phyloP scores from a whole-genome alignment of 2,113 vertebrate species.

The Empidonax traillii region DNA sequence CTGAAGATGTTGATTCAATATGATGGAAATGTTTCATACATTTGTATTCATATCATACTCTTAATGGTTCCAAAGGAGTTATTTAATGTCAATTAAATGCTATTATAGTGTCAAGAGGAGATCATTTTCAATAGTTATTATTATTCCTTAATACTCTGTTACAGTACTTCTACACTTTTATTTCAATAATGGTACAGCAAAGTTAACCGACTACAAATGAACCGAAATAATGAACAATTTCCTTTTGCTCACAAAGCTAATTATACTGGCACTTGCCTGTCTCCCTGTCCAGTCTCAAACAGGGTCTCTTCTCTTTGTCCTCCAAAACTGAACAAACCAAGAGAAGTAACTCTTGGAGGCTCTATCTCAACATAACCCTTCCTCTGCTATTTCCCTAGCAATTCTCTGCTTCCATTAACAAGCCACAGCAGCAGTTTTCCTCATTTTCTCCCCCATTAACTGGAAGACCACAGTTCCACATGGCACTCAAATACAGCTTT shows the following conservation, averaged over 20 bases:
- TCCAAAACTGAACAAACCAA: neutral
- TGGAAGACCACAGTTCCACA: neutral
- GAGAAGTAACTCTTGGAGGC: neutral
- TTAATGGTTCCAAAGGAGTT: conserved; percentile 6
- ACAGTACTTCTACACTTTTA: neutral
- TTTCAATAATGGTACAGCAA: neutral
- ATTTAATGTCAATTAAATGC: conserved; percentile 62
- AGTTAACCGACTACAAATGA: conserved; percentile 33
- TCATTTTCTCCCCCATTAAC: neutral
- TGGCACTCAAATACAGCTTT: accelerated
- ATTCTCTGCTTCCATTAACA: neutral
- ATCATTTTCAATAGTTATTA: conserved; percentile 28
- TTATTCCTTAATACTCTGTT: conserved; percentile 47
- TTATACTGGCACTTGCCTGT: neutral
- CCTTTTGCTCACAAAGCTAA: neutral
- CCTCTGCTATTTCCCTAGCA: neutral
- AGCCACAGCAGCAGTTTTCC: neutral
- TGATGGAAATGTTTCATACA: conserved; percentile 53
- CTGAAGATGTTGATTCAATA: conserved; percentile 56
- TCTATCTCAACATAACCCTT: neutral
- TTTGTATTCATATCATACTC: conserved; percentile 36
- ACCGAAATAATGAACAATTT: conserved; percentile 18
- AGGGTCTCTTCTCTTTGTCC: neutral
- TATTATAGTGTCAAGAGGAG: conserved; percentile 58
- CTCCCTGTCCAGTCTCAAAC: neutral